A percentile compares a stretch with the other conserved stretches of the same genome.
Conservation (phyloP, 2,888 invertebrate genomes). For the Neria commutata region DNA sequence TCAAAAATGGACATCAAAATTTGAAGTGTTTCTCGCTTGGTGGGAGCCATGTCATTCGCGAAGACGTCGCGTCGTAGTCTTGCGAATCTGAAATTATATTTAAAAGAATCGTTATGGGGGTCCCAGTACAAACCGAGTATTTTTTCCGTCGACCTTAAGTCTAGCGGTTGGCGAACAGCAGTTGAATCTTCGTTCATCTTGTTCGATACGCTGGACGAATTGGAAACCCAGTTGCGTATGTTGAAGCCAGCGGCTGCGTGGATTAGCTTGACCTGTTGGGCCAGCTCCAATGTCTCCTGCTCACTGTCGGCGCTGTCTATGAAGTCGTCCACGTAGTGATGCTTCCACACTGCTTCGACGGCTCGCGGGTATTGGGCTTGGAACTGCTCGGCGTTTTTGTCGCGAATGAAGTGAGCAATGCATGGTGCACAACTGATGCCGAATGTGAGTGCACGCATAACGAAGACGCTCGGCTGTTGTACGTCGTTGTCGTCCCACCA, state of each 20-base stretch:
- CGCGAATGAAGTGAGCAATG: conserved; percentile 24
- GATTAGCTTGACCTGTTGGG: conserved; percentile 6
- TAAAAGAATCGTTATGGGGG: conserved; percentile 22
- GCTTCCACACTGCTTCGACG: neutral
- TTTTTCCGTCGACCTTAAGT: conserved; percentile 2
- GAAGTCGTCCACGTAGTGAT: conserved; percentile 19
- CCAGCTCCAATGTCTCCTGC: neutral
- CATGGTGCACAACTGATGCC: conserved; percentile 24
- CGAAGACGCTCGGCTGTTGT: conserved; percentile 28
- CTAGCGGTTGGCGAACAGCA: neutral
- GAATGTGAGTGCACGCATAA: conserved; percentile 31
- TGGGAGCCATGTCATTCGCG: conserved; percentile 1
- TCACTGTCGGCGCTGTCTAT: conserved; percentile 9
- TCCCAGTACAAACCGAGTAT: conserved; percentile 19
- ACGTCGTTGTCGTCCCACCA: conserved; percentile 32
- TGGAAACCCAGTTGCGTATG: conserved; percentile 19
- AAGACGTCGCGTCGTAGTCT: conserved; percentile 22
- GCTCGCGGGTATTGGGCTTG: conserved; percentile 4
- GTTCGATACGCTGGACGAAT: conserved; percentile 1
- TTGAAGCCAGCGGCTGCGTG: conserved; percentile 15
- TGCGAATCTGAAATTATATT: conserved; percentile 25
- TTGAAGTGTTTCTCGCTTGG: conserved; percentile 25
- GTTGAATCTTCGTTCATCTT: neutral
- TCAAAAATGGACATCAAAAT: conserved; percentile 31
- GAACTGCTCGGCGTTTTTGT: conserved; percentile 16